Base-by-base conservation (phyloP, 2,888 invertebrate genomes). In the Lumbricus terrestris region DNA sequence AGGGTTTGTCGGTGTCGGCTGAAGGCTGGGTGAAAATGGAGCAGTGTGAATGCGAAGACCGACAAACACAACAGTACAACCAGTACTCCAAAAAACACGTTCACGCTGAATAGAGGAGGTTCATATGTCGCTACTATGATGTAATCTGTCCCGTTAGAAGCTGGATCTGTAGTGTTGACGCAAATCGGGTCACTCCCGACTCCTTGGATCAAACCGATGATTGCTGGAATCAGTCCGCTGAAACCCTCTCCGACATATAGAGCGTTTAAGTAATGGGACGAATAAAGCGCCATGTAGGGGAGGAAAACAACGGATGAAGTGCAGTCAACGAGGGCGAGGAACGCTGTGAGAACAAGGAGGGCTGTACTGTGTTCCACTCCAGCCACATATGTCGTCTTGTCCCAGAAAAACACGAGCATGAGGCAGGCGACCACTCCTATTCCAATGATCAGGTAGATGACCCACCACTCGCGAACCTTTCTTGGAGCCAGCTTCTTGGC, bases 221-320 rank as follows among this genome's bases (percentile, higher is more conserved):
- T 37, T 18, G 83, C 82, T 3, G 98, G 97, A 91, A 97, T 93
- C 92, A 98, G 96, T 0, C 97, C 97, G 91, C 95, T 94, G 42
- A 95, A 92, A 2, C 94, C 94, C 69, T 92, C 92, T 29, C 97
- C 97, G 90, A 97, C 96, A 92, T 97, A 96, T 94, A 97, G 97
- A 0, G 97, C 97, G 1, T 97, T 96, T 92, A 98, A 95, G 94
- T 97, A 98, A 89, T 96, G 95, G 91, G 96, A 96, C 42, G 95
- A 94, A 94, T 97, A 97, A 92, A 94, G 93, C 1, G 95, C 96
- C 96, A 98, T 96, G 94, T 97, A 97, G 13, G 98, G 98, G 95
- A 98, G 96, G 94, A 97, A 98, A 23, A 97, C 95, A 91, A 98
- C 97, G 0, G 97, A 97, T 92, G 97, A 97, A 34, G 97, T 97